Evolutionary conservation across 2,888 invertebrate genomes (phyloP).

Genomic region (Epinotia demarniana): DNA sequence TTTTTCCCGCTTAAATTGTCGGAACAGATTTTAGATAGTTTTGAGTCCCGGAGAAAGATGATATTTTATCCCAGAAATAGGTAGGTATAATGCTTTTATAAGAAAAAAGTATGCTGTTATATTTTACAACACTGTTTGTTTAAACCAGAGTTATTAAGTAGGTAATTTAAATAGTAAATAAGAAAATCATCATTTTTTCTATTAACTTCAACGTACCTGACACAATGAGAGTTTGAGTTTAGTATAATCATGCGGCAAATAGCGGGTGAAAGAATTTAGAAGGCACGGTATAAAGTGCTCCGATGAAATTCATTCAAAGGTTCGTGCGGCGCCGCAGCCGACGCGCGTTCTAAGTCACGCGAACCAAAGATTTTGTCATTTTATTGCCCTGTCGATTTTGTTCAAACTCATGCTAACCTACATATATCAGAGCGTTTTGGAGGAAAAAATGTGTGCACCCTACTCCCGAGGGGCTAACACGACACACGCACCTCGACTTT

Average conservation of each 20-base stretch:
- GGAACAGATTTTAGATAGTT: too few species aligned
- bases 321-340: slow-evolving; percentile 37
- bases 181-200: neutral
- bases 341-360: slow-evolving; percentile 30
- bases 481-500: too few species aligned
- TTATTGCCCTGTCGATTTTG: slow-evolving; percentile 33
- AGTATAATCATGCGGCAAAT: slow-evolving; percentile 31
- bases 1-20: too few species aligned
- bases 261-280: slow-evolving; percentile 9
- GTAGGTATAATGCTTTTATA: too few species aligned
- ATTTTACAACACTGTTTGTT: too few species aligned
- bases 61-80: too few species aligned
- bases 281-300: slow-evolving; percentile 20
- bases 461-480: neutral
- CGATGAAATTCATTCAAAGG: slow-evolving; percentile 31
- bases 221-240: slow-evolving; percentile 7
- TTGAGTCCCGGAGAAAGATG: too few species aligned
- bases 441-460: neutral
- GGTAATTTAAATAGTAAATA: too few species aligned
- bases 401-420: slow-evolving; percentile 12
- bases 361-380: slow-evolving; percentile 38
- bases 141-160: neutral
- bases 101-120: too few species aligned
- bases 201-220: neutral
- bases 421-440: neutral